Evolutionary conservation across 2,888 invertebrate species (phyloP), one percentile per base, ranked within the genome.

Genomic region (Alentia gelatinosa): DNA sequence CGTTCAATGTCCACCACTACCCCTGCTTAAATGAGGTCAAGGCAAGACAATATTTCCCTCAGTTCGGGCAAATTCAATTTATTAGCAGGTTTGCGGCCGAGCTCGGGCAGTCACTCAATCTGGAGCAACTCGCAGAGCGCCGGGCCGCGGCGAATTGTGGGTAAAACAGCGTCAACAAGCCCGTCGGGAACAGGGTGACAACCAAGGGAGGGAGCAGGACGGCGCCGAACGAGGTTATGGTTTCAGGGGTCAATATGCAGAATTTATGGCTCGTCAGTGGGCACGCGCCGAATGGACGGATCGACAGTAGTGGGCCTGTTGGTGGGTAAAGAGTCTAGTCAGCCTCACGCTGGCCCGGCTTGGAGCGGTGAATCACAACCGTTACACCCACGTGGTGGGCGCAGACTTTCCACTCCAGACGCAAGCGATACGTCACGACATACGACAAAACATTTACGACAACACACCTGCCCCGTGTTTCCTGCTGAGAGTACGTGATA

Each of bases 161-260:
- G 47, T n/a, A n/a, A 63, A 63, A 9, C 63, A 63, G 63, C 63
- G 63, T n/a, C 63, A 63, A 63, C 63, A 63, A n/a, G 63, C 63
- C 47, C 63, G 63, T n/a, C 26, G 63, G 63, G 26, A 63, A n/a
- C 26, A n/a, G 63, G 63, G 63, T 63, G 26, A 63, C 23, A n/a
- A n/a, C 15, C 15, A n/a, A 5, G 63, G 23, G 15, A n/a, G 63
- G n/a, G 15, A 5, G 63, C 63, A n/a, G 63, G 47, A 19, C 47
- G 9, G 9, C 19, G 7, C 47, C 9, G 75, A 75, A 75, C 75
- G 12, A 75, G 75, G 35, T 75, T 75, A 75, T 75, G 75, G 75
- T 75, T 75, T 35, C 35, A 33, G 75, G 75, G 75, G 75, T 75
- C 75, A 75, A 75, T 75, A 75, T 75, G 30, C 33, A 75, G 35